These are phyloP conservation scores for Psilopsiagon aymara DNA, from an alignment of 2,113 vertebrate genomes.

Conservation along the genomic window DNA sequence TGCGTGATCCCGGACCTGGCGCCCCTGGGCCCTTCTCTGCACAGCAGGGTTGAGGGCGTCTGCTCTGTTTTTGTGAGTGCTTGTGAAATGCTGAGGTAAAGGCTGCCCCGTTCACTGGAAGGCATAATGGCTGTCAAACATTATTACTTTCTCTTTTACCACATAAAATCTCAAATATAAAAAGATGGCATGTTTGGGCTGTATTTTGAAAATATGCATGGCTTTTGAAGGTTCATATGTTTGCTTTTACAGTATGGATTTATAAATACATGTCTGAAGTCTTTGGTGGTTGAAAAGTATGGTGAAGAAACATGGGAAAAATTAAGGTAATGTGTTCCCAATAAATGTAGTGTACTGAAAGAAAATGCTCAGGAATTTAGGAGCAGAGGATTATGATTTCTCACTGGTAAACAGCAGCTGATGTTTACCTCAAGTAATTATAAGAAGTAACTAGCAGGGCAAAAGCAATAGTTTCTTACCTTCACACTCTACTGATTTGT, in stretches of 20 bases:
- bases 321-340: conserved; percentile 72
- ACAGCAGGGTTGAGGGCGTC: accelerated
- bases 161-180: background rate
- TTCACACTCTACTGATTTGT: background rate
- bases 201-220: background rate
- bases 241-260: conserved; percentile 79
- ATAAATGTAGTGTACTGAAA: background rate
- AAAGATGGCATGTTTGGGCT: background rate
- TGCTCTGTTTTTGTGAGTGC: accelerated
- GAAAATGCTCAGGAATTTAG: background rate
- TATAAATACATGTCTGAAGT: conserved; percentile 80
- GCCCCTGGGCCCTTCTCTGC: accelerated
- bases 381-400: background rate
- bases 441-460: background rate
- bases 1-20: background rate
- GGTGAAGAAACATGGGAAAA: conserved; percentile 81
- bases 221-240: background rate
- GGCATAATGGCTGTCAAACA: background rate
- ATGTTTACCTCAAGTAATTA: background rate
- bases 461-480: conserved; percentile 23
- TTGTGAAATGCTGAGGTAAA: background rate
- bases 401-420: background rate
- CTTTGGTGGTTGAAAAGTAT: conserved; percentile 77
- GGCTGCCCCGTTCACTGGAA: background rate
- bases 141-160: background rate